Percentiles rank a stretch among this genome's conserved stretches.
Evolutionary conservation across 2,113 vertebrate species (phyloP).

Genomic region (Solenodon paradoxus): DNA sequence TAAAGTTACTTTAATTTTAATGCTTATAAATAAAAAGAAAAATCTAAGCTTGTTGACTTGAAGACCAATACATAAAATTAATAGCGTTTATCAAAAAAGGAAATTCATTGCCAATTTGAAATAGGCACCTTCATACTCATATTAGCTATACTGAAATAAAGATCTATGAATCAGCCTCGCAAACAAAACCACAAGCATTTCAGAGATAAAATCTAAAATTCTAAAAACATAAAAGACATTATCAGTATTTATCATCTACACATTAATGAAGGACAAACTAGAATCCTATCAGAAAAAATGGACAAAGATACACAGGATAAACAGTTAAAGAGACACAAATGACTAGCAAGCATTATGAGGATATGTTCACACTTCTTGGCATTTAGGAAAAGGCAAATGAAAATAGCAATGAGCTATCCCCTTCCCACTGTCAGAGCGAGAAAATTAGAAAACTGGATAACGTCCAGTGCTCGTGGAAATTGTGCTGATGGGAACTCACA

Average conservation of each 20-base stretch:
- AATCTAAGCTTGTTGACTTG: background rate
- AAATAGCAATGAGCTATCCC: background rate
- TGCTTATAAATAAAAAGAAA: slow-evolving; percentile 1
- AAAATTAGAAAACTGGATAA: background rate
- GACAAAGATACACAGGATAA: background rate
- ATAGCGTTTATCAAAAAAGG: background rate
- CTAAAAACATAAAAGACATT: background rate
- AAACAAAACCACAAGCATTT: background rate
- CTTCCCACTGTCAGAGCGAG: background rate
- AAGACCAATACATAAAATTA: background rate
- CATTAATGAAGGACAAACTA: background rate
- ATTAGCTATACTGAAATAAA: background rate
- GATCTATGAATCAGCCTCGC: background rate
- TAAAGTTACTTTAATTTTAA: background rate
- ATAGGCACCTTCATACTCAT: background rate
- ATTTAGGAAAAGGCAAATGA: background rate
- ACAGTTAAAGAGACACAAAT: background rate
- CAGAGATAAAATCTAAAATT: background rate
- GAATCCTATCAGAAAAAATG: background rate
- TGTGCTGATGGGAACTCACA: background rate
- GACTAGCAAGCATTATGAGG: background rate
- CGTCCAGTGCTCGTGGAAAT: background rate
- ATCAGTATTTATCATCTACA: background rate
- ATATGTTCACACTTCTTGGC: background rate
- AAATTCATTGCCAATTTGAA: background rate